Conservation (phyloP, 2,113 vertebrate genomes). For the Fulica atra region DNA sequence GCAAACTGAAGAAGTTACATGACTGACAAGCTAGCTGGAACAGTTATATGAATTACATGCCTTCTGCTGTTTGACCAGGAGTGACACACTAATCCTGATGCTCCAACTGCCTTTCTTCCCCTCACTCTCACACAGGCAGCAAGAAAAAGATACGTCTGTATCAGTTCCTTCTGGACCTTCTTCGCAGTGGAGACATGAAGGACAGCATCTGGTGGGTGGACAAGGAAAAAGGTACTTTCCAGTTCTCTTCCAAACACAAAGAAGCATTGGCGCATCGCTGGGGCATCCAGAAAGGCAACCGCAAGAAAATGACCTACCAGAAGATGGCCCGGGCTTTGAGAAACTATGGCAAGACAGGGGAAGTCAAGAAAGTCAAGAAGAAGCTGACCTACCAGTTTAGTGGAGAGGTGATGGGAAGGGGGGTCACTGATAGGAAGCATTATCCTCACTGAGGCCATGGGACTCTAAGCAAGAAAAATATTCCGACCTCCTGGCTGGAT, state of each 20-base stretch:
- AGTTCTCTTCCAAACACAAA: slow-evolving; percentile 99
- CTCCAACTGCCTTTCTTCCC: neutral
- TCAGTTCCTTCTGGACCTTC: slow-evolving; percentile 96
- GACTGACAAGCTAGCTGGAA: neutral
- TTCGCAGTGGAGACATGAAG: slow-evolving; percentile 96
- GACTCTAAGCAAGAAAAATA: slow-evolving; percentile 50
- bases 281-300: slow-evolving; percentile 98
- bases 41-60: neutral
- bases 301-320: slow-evolving; percentile 99
- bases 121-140: slow-evolving; percentile 79
- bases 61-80: neutral
- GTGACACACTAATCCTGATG: neutral
- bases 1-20: neutral
- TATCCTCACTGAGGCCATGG: slow-evolving; percentile 78
- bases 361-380: slow-evolving; percentile 98
- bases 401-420: slow-evolving; percentile 92
- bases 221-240: slow-evolving; percentile 97
- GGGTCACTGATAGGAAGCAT: slow-evolving; percentile 83
- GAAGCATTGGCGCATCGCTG: slow-evolving; percentile 94
- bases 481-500: slow-evolving; percentile 57
- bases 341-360: slow-evolving; percentile 98
- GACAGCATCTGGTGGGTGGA: slow-evolving; percentile 99
- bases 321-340: slow-evolving; percentile 98
- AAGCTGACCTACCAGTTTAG: slow-evolving; percentile 99
- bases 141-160: slow-evolving; percentile 99